A percentile compares a stretch with the other conserved stretches of the same genome.
Conservation (phyloP, 2,113 vertebrate species). For the Rhodinocichla rosea region DNA sequence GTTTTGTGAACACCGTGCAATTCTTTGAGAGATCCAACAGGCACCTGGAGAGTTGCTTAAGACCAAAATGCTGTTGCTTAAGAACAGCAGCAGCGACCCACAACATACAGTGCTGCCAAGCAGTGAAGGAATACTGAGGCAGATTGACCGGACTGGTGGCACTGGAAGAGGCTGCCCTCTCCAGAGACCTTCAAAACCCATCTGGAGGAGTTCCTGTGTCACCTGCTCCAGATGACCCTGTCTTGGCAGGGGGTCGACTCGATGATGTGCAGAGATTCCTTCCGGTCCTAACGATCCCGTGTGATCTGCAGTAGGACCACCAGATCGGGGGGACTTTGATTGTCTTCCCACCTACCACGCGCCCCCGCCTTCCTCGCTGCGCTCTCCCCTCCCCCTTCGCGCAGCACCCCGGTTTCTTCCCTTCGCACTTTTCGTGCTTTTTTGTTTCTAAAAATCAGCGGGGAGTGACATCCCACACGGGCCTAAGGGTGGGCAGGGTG, state of each 20-base stretch:
- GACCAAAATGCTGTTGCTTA: too few species aligned
- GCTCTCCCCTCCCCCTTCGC: background rate
- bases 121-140: background rate
- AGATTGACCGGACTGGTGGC: background rate
- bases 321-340: rapidly evolving
- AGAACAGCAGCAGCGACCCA: background rate
- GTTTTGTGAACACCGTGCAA: rapidly evolving
- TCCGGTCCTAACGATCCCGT: background rate
- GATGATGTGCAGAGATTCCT: background rate
- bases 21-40: background rate
- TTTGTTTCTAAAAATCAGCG: background rate
- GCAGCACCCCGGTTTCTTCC: background rate
- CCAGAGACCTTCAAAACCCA: too few species aligned
- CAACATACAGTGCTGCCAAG: rapidly evolving
- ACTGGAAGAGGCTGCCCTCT: background rate
- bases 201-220: background rate
- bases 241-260: background rate
- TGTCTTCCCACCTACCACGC: rapidly evolving
- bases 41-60: too few species aligned
- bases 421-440: background rate
- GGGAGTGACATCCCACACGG: background rate
- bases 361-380: background rate
- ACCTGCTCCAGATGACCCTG: background rate
- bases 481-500: background rate
- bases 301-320: background rate